Evolutionary conservation across 2,888 invertebrate genomes (phyloP).

Genomic region (Tetranychus truncatus): DNA sequence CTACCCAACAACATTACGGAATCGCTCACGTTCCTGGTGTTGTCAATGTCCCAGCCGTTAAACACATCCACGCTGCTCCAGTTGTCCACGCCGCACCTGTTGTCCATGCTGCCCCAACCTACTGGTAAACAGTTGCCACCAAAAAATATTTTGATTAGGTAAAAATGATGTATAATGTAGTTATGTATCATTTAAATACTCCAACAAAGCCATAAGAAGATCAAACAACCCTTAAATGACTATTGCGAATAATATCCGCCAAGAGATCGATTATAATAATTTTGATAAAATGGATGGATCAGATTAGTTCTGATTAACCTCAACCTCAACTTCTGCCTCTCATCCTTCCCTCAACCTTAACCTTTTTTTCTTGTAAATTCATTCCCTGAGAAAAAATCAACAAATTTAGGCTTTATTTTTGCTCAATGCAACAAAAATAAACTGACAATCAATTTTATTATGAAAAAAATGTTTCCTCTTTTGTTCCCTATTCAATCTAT

Average conservation of each 20-base stretch:
- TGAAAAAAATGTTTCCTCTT: not conserved
- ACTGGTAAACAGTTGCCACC: not conserved
- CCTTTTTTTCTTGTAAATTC: not conserved
- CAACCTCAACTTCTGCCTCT: not conserved
- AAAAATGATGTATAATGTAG: too few species aligned
- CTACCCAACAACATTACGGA: constrained; percentile 9
- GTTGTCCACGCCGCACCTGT: not conserved
- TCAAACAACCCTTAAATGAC: too few species aligned
- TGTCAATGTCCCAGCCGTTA: constrained; percentile 1
- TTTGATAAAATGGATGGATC: too few species aligned
- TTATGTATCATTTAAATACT: too few species aligned
- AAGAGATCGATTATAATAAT: too few species aligned
- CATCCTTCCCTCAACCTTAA: not conserved
- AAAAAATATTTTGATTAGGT: not conserved
- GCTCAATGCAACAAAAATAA: not conserved
- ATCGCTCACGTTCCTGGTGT: not conserved
- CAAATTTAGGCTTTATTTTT: constrained; percentile 1
- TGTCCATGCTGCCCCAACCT: not conserved
- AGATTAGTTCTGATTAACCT: not conserved
- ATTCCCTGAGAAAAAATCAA: not conserved
- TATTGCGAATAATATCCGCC: too few species aligned
- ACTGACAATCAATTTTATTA: not conserved
- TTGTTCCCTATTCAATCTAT: too few species aligned
- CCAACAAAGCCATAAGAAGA: too few species aligned
- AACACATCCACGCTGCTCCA: not conserved